Evolutionary conservation across 2,113 vertebrate species (phyloP).

Genomic region (Hyperopisus bebe): DNA sequence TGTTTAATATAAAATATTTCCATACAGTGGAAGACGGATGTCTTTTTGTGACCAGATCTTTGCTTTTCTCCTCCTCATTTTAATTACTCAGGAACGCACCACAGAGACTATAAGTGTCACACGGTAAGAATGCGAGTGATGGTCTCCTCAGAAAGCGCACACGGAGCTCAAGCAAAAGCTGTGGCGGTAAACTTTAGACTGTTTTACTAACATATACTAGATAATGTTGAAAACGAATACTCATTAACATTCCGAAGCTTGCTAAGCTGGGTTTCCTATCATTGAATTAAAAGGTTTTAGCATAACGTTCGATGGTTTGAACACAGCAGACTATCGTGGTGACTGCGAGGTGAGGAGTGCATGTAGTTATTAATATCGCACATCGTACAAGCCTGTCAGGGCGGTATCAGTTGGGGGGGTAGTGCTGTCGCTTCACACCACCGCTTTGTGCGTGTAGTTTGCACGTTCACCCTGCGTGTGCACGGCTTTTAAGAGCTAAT

Average conservation of each 20-base stretch:
- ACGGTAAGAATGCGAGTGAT: too few relatives aligned
- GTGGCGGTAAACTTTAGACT: too few relatives aligned
- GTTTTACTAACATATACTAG: not conserved
- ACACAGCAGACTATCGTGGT: not conserved
- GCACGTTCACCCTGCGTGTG: not conserved
- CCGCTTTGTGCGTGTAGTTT: not conserved
- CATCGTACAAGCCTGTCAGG: not conserved
- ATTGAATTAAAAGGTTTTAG: not conserved
- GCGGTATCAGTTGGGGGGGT: too few relatives aligned
- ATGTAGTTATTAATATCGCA: not conserved
- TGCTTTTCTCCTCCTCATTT: not conserved
- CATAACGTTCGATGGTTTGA: not conserved
- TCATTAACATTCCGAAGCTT: not conserved
- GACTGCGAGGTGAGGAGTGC: not conserved
- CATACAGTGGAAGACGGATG: not conserved
- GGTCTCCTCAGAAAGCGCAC: not conserved
- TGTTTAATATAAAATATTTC: not conserved
- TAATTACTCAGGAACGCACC: too few relatives aligned
- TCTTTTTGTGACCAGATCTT: not conserved
- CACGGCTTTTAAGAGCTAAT: too few relatives aligned
- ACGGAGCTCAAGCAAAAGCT: not conserved
- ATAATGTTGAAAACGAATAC: too few relatives aligned
- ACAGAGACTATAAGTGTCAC: too few relatives aligned
- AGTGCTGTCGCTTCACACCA: not conserved
- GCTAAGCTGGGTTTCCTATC: not conserved